A percentile compares a stretch with the other conserved stretches of the same genome.
Conservation (phyloP, 2,113 vertebrate genomes). For the Limnothrissa miodon region DNA sequence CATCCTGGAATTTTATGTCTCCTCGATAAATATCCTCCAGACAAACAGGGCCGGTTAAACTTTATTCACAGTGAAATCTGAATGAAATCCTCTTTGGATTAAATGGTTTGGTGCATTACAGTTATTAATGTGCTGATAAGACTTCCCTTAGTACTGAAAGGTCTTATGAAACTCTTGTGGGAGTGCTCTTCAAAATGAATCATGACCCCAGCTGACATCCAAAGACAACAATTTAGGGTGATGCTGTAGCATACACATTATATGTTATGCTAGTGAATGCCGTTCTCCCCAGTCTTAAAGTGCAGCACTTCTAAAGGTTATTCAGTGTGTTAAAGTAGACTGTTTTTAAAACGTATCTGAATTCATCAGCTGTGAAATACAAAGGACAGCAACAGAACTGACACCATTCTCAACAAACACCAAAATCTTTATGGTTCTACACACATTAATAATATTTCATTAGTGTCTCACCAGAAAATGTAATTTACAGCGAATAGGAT, state of each 20-base stretch:
- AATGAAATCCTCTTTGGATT: neutral
- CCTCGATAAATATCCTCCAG: conserved; percentile 2
- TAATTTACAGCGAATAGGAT: neutral
- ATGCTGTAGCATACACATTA: neutral
- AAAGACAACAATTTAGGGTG: neutral
- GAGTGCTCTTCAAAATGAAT: neutral
- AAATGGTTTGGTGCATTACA: neutral
- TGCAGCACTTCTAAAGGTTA: neutral
- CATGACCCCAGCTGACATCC: neutral
- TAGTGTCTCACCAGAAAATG: neutral
- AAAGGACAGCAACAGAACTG: neutral
- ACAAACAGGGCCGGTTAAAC: neutral
- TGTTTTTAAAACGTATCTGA: neutral
- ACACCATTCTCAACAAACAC: neutral
- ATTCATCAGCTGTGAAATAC: neutral
- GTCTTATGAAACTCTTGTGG: neutral
- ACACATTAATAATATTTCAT: neutral
- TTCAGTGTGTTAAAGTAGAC: neutral
- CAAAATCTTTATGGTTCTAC: neutral
- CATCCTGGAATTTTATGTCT: neutral
- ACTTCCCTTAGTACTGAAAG: neutral
- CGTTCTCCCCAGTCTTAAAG: neutral
- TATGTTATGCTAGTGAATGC: neutral
- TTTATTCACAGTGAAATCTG: neutral
- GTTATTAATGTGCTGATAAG: neutral